Percentiles rank a stretch among this genome's conserved stretches.
Conservation (phyloP, 2,888 invertebrate genomes). For the Mechanitis messenoides region DNA sequence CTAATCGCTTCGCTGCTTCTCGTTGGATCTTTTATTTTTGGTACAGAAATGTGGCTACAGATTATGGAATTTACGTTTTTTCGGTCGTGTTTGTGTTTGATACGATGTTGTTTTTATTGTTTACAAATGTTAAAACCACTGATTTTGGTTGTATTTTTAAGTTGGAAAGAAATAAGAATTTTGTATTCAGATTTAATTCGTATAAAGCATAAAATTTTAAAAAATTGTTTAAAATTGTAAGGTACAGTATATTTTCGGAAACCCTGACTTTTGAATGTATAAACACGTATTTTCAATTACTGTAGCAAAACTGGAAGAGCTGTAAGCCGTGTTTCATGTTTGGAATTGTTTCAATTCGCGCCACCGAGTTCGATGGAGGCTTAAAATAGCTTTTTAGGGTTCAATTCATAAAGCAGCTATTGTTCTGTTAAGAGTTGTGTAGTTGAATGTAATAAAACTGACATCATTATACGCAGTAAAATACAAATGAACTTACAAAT, state of each 20-base stretch:
- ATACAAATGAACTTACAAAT: background rate
- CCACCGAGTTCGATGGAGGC: constrained; percentile 15
- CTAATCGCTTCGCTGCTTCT: constrained; percentile 18
- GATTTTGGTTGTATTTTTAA: no score
- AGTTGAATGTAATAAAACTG: no score
- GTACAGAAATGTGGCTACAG: background rate
- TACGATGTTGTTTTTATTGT: no score
- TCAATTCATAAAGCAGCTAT: background rate
- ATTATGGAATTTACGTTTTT: constrained; percentile 15
- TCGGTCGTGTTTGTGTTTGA: background rate
- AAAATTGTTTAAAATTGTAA: background rate
- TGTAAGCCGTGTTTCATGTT: constrained; percentile 26
- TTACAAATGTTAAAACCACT: no score
- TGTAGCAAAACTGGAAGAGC: constrained; percentile 20
- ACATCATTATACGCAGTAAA: no score
- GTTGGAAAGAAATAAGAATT: no score
- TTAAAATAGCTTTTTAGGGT: constrained; percentile 12
- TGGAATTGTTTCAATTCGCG: constrained; percentile 26
- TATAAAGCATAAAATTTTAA: no score
- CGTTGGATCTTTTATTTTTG: background rate
- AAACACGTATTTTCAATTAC: constrained; percentile 28
- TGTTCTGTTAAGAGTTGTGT: background rate
- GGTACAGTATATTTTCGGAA: constrained; percentile 13
- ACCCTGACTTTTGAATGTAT: constrained; percentile 18
- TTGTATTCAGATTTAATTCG: no score